Base-by-base conservation (phyloP, 2,888 invertebrate species). In the Thyatira batis region DNA sequence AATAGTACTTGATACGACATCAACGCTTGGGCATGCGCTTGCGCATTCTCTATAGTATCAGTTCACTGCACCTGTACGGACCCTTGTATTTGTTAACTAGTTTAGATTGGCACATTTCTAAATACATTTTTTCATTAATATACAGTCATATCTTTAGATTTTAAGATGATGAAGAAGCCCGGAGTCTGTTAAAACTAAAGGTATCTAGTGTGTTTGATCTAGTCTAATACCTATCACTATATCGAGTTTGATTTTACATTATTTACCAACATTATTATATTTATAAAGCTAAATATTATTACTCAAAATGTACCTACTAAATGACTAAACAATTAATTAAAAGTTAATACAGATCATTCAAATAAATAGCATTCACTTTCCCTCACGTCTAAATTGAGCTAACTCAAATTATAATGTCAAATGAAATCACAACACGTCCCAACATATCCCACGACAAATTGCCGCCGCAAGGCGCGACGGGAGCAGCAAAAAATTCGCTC, bases 401-500 rank as follows among this genome's bases (percentile, higher is more conserved):
- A n/a, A 33, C 17, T 17, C 33, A 39, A 39, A 39, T 39, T 39
- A 39, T 39, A 58, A 55, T 65, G 54, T 69, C 64, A 69, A 62
- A 58, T 52, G 53, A 54, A 63, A 61, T 68, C 62, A 54, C 54
- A 46, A 43, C 49, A 48, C 27, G 30, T 73, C 74, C 73, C 76
- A 76, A 79, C 77, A 73, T 55, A 67, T 72, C 76, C 65, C 72
- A 73, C 85, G 85, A 87, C 88, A 84, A 89, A 89, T 89, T 78
- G 85, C 83, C 79, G 78, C 71, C 76, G 78, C 71, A 76, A 71
- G 84, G 64, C 84, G 76, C 80, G 89, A 87, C 87, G 60, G 78
- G 57, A 65, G 75, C 75, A 58, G 71, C 83, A 91, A 91, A 91
- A 91, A 91, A 90, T 85, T 91, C 78, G 89, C 89, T 84, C 82